Conservation (phyloP, 2,797 vertebrate genomes). For the Pogoniulus pusillus region DNA sequence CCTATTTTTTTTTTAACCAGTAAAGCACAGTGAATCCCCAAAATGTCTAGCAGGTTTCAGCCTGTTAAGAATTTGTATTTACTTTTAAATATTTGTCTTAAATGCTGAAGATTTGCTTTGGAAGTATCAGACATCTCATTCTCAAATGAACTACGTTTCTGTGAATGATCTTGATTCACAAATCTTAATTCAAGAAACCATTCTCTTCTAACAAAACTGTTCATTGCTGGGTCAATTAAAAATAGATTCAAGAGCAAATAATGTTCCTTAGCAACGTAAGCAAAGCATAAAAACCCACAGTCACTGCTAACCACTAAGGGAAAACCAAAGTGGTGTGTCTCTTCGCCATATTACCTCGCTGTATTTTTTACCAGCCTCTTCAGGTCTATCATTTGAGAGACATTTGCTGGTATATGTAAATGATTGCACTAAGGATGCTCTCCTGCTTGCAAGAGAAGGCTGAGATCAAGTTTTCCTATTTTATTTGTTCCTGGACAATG, state of each 20-base stretch:
- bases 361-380: constrained; percentile 30
- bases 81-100: not conserved
- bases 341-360: constrained; percentile 1
- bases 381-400: not conserved
- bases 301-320: not conserved
- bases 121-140: not conserved
- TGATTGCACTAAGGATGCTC: not conserved
- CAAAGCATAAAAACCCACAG: not conserved
- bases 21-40: not conserved
- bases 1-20: not conserved
- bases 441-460: not conserved
- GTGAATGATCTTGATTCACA: not conserved
- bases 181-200: not conserved
- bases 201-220: constrained; percentile 1
- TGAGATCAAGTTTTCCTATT: not conserved
- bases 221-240: constrained; percentile 18
- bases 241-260: constrained; percentile 25
- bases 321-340: not conserved
- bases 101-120: not conserved
- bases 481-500: not conserved
- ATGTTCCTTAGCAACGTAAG: constrained; percentile 27
- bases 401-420: not conserved
- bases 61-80: not conserved
- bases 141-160: not conserved
- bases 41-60: not conserved